A percentile compares a stretch with the other conserved stretches of the same genome.
Evolutionary conservation across 2,113 vertebrate genomes (phyloP).

Genomic region (Bothrops jararaca): DNA sequence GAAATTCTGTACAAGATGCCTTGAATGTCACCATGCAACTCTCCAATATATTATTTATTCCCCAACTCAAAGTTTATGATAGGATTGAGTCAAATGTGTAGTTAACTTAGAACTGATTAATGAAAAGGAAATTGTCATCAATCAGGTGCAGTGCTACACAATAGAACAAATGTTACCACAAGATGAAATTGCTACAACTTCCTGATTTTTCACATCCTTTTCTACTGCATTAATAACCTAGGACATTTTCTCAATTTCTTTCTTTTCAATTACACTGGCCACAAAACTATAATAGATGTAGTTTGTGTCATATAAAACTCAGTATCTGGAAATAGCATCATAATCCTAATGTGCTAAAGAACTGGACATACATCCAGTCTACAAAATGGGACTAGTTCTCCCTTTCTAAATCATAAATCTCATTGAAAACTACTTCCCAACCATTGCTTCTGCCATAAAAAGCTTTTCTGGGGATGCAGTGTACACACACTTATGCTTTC

Average conservation of each 20-base stretch:
- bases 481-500: background rate
- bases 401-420: background rate
- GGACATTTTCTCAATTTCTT: background rate
- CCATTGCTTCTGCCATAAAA: background rate
- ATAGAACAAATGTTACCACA: background rate
- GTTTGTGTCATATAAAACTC: background rate
- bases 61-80: background rate
- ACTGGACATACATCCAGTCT: background rate
- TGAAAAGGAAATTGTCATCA: background rate
- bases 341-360: background rate
- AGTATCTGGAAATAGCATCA: background rate
- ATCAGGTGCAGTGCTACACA: background rate
- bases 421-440: background rate
- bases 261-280: background rate
- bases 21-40: background rate
- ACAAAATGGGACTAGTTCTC: background rate
- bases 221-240: background rate
- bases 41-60: background rate
- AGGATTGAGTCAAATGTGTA: background rate
- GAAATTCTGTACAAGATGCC: background rate
- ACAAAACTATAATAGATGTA: background rate
- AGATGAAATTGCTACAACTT: background rate
- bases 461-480: background rate
- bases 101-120: background rate
- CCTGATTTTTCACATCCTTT: background rate